phyloP scores from a whole-genome alignment of 2,888 invertebrate genomes.

The Mamestra brassicae region DNA sequence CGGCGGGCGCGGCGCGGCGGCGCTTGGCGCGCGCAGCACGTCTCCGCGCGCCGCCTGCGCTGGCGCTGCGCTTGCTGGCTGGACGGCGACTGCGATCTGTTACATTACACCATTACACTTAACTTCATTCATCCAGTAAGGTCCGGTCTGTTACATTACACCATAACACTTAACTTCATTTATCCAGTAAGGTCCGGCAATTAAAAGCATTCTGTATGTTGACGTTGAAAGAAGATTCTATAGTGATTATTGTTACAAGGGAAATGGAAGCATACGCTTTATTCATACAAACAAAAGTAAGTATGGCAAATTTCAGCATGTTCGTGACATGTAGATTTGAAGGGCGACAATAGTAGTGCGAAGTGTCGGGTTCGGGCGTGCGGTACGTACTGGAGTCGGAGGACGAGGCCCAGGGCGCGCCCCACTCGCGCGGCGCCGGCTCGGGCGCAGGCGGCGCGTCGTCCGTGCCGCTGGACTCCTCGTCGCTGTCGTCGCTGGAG shows the following conservation, averaged over 20 bases:
- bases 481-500: slow-evolving; percentile 88
- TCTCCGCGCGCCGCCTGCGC: slow-evolving; percentile 86
- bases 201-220: too few relatives aligned
- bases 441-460: slow-evolving; percentile 88
- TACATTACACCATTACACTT: not conserved
- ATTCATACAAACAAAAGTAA: not conserved
- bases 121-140: too few relatives aligned
- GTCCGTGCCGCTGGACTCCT: slow-evolving; percentile 88
- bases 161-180: too few relatives aligned
- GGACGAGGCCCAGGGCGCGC: slow-evolving; percentile 90
- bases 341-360: not conserved
- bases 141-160: too few relatives aligned
- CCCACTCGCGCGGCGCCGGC: slow-evolving; percentile 89
- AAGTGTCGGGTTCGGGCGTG: too few relatives aligned
- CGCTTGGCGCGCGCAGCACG: slow-evolving; percentile 83
- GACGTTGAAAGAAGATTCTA: too few relatives aligned
- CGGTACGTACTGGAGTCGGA: slow-evolving; percentile 83
- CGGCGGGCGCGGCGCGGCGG: slow-evolving; percentile 89
- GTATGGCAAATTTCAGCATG: not conserved
- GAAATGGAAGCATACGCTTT: not conserved
- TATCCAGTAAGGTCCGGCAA: too few relatives aligned
- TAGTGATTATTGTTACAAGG: not conserved
- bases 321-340: not conserved
- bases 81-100: slow-evolving; percentile 85
- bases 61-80: slow-evolving; percentile 85